Base-by-base conservation (phyloP, 2,113 vertebrate species). In the Onychorhynchus coronatus region DNA sequence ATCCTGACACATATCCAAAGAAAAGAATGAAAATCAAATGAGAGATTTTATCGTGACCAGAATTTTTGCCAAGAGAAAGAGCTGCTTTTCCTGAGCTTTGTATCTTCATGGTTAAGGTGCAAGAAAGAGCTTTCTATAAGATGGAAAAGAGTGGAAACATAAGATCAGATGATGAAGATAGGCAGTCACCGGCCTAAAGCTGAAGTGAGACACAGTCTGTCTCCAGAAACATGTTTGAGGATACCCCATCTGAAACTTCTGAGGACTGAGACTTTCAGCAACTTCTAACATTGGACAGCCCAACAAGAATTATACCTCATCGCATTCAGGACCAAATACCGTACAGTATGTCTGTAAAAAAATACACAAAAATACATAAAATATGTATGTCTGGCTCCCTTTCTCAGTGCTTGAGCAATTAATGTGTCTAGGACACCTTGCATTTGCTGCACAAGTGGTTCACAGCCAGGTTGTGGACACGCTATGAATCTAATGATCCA, bases 321-420 rank as follows among this genome's bases (percentile, higher is more conserved):
- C 22, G 14, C 22, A 31, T n/a, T 46, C n/a, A 15, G 30, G n/a
- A 72, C 18, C 68, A 80, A 84, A 73, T 16, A n/a, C 30, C 0
- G 0, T 16, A 9, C 2, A 2, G 5, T 39, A 12, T 6, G 9
- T 35, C 44, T 73, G 31, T n/a, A n/a, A n/a, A n/a, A n/a, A n/a
- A n/a, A n/a, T n/a, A n/a, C n/a, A n/a, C n/a, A n/a, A n/a, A n/a
- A n/a, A n/a, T n/a, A n/a, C n/a, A n/a, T n/a, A n/a, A n/a, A n/a
- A n/a, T n/a, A n/a, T n/a, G 5, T 39, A 12, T 6, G 9, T 35
- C 44, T 73, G 31, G 31, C 18, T 73, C 37, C 65, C 14, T 21
- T 86, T 76, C 28, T 9, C 41, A 56, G 50, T 47, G 39, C 21
- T 63, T 11, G 3, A 53, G 44, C 28, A 50, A 46, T 55, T 59